phyloP scores from a whole-genome alignment of 2,888 invertebrate species.

The Dynastes tityus region DNA sequence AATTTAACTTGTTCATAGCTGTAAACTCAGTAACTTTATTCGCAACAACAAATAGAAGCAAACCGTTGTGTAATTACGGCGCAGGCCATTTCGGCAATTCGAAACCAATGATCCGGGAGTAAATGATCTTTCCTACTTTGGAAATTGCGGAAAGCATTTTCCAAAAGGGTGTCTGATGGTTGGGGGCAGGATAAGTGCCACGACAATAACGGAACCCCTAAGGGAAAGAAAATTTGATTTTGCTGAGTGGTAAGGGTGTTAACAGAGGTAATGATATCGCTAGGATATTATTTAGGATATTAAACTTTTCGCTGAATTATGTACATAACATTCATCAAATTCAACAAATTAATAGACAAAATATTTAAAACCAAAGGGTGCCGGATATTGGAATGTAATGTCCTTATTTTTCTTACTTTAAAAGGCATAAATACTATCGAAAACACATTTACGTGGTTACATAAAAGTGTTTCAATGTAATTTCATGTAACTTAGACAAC shows the following conservation, averaged over 20 bases:
- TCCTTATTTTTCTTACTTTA: too few relatives aligned
- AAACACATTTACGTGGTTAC: too few relatives aligned
- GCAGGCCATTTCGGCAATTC: conserved; percentile 27
- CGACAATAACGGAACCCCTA: not conserved
- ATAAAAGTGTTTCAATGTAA: too few relatives aligned
- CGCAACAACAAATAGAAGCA: conserved; percentile 27
- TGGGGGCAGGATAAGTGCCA: not conserved
- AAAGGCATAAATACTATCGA: too few relatives aligned
- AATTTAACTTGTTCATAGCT: conserved; percentile 27
- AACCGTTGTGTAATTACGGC: conserved; percentile 32
- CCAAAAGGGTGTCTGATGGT: not conserved
- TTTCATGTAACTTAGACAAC: too few relatives aligned
- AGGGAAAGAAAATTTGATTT: not conserved
- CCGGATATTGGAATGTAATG: too few relatives aligned
- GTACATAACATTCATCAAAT: too few relatives aligned
- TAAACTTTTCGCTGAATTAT: not conserved
- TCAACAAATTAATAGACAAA: too few relatives aligned
- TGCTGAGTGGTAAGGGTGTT: not conserved
- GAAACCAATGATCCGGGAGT: conserved; percentile 37
- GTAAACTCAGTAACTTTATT: conserved; percentile 22
- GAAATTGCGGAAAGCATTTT: conserved; percentile 26
- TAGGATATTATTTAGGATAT: not conserved
- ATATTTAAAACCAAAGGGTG: too few relatives aligned
- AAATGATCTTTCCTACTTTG: conserved; percentile 31
- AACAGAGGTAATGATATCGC: not conserved